Percentiles rank a stretch among this genome's conserved stretches.
These are phyloP conservation scores for Gisinianus flammeolus DNA, from an alignment of 2,888 invertebrate genomes.

Conservation along the genomic window DNA sequence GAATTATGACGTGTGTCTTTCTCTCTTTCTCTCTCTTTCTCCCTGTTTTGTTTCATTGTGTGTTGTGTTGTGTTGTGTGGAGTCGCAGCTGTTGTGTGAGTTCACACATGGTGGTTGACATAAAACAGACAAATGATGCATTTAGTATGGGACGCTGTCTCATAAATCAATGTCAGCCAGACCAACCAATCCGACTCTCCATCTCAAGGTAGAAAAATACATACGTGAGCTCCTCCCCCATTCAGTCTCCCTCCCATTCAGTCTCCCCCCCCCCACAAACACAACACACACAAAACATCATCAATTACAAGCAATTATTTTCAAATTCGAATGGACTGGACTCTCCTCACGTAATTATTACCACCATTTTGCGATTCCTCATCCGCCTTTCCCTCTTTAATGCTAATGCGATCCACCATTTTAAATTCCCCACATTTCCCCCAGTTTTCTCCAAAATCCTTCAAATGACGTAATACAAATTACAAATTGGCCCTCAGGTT, in stretches of 20 bases:
- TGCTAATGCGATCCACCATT: no score
- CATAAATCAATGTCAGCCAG: constrained; percentile 35
- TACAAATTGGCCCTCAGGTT: no score
- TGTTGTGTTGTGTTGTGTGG: neutral
- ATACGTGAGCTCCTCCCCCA: neutral
- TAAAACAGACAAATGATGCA: constrained; percentile 35
- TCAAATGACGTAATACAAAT: no score
- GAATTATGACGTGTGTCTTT: no score
- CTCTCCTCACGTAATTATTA: no score
- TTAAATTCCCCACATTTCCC: no score
- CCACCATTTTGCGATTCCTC: no score
- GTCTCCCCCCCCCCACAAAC: neutral
- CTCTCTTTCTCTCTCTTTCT: no score
- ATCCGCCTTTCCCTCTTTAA: no score
- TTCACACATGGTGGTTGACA: constrained; percentile 38
- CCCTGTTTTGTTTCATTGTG: neutral
- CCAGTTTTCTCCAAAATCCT: no score
- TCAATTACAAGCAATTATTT: neutral
- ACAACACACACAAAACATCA: neutral
- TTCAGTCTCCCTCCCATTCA: neutral
- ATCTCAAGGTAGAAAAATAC: neutral
- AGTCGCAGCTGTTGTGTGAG: constrained; percentile 23
- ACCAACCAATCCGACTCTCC: no score
- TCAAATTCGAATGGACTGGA: neutral
- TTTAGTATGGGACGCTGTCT: constrained; percentile 27